Percentiles rank a stretch among this genome's conserved stretches.
Evolutionary conservation across 2,888 invertebrate genomes (phyloP).

Genomic region (Cremastobaeus sp.): DNA sequence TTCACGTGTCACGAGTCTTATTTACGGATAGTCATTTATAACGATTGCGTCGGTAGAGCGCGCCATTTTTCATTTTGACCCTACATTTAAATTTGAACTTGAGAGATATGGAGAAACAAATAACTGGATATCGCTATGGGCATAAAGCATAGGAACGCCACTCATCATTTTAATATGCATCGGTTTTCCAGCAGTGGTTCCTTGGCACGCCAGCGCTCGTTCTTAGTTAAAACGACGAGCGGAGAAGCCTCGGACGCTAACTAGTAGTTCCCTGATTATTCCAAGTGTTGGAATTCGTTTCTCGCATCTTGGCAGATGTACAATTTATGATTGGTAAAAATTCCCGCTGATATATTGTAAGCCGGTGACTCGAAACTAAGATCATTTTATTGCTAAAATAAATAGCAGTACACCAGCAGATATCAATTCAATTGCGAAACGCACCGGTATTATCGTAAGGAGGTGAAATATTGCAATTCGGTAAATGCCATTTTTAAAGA

Average conservation of each 20-base stretch:
- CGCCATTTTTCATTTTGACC: constrained; percentile 31
- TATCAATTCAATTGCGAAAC: constrained; percentile 17
- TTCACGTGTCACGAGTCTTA: constrained; percentile 29
- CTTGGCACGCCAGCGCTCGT: constrained; percentile 65
- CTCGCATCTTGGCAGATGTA: constrained; percentile 34
- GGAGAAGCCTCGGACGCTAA: constrained; percentile 30
- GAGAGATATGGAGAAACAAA: constrained; percentile 47
- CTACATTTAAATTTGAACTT: constrained; percentile 34
- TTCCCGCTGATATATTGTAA: constrained; percentile 18
- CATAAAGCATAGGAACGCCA: constrained; percentile 50
- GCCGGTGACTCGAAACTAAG: neutral
- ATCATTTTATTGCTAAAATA: constrained; percentile 14
- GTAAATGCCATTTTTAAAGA: neutral
- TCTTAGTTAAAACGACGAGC: constrained; percentile 43
- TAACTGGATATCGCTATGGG: constrained; percentile 44
- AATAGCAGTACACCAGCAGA: constrained; percentile 10
- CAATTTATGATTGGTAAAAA: constrained; percentile 44
- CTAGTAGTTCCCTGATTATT: constrained; percentile 35
- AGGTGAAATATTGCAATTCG: constrained; percentile 16
- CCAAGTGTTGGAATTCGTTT: constrained; percentile 22
- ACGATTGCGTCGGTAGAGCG: constrained; percentile 24
- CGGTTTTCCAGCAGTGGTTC: constrained; percentile 65
- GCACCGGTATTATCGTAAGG: constrained; percentile 16
- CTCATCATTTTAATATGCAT: constrained; percentile 70
- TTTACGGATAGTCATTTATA: constrained; percentile 33